phyloP scores from a whole-genome alignment of 2,888 invertebrate species.

The Teinopalpus imperialis region DNA sequence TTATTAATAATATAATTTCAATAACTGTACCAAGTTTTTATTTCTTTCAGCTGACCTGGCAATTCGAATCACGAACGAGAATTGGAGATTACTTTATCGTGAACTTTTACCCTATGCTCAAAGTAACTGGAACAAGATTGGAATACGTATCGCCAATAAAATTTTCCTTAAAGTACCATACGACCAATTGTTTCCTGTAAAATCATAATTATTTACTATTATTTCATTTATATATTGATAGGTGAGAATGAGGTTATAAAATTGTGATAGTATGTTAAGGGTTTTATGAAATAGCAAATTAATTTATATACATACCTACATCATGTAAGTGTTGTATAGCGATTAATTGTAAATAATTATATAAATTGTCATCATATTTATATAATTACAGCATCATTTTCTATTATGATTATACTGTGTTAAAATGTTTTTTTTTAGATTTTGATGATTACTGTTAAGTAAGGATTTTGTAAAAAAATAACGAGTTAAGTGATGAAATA shows the following conservation, averaged over 20 bases:
- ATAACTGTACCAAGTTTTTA: too few relatives aligned
- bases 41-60: constrained; percentile 78
- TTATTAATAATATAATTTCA: too few relatives aligned
- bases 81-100: constrained; percentile 83
- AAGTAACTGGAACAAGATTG: constrained; percentile 77
- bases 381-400: too few relatives aligned
- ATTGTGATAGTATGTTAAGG: constrained; percentile 22
- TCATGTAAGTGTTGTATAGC: too few relatives aligned
- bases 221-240: too few relatives aligned
- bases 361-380: too few relatives aligned
- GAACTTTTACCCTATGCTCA: constrained; percentile 80
- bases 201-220: constrained; percentile 28
- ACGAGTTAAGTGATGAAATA: too few relatives aligned
- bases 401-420: too few relatives aligned
- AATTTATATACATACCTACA: not conserved
- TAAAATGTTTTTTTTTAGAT: too few relatives aligned
- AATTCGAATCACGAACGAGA: constrained; percentile 78
- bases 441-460: too few relatives aligned
- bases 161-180: constrained; percentile 80
- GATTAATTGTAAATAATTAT: too few relatives aligned
- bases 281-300: constrained; percentile 8
- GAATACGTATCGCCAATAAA: constrained; percentile 77
- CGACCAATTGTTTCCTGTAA: constrained; percentile 47
- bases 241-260: not conserved
- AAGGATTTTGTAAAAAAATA: too few relatives aligned